Percentiles rank a stretch among this genome's conserved stretches.
Evolutionary conservation across 2,113 vertebrate species (phyloP).

Genomic region (Himantopus leucocephalus): DNA sequence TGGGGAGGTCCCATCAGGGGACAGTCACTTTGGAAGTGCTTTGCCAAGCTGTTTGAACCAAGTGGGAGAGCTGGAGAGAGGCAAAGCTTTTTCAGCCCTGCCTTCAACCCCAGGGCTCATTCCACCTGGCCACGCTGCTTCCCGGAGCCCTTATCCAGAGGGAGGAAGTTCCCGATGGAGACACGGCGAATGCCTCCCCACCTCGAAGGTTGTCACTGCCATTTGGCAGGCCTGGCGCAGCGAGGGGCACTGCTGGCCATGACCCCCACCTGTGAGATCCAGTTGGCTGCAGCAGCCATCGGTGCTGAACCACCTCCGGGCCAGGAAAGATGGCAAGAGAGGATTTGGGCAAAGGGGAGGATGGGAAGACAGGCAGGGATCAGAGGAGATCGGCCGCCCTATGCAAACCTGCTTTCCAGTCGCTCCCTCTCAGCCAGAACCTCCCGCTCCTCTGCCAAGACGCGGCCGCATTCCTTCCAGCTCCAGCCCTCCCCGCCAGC

Average conservation of each 20-base stretch:
- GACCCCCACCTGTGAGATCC: not conserved
- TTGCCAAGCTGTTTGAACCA: not conserved
- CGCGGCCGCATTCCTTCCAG: not conserved
- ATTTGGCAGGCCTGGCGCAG: not conserved
- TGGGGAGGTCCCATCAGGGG: not conserved
- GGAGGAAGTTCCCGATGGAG: fast-evolving
- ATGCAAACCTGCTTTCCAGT: constrained; percentile 74
- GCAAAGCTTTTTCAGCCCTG: not conserved
- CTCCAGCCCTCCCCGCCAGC: not conserved
- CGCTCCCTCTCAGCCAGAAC: constrained; percentile 77
- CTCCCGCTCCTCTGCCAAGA: not conserved
- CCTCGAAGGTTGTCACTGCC: fast-evolving
- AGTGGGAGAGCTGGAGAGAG: not conserved
- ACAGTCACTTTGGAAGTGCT: not conserved
- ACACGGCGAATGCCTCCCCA: fast-evolving
- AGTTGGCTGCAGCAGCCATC: not conserved
- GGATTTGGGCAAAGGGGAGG: not conserved
- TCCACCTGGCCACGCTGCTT: fast-evolving
- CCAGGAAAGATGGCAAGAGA: not conserved
- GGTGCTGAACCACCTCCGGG: fast-evolving
- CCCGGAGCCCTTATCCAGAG: fast-evolving
- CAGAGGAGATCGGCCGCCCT: not conserved
- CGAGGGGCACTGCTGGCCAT: not conserved
- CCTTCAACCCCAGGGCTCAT: not conserved
- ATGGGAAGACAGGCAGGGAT: not conserved